phyloP scores from a whole-genome alignment of 2,113 vertebrate species.

The Crotalus horridus region DNA sequence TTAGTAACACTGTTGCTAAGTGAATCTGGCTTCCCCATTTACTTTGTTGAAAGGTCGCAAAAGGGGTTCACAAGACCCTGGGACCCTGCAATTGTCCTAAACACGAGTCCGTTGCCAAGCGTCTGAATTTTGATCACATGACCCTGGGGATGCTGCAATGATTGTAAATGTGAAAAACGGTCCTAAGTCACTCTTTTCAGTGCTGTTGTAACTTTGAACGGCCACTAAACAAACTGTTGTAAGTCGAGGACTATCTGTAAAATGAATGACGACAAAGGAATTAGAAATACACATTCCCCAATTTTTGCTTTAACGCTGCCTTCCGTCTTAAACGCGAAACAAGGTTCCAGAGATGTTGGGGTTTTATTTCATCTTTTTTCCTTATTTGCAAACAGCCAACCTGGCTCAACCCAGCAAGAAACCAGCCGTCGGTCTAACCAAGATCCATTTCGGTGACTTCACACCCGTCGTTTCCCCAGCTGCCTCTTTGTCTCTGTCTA shows the following conservation, averaged over 20 bases:
- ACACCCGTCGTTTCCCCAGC: conserved; percentile 53
- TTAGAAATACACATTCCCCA: background rate
- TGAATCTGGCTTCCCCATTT: background rate
- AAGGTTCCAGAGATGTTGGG: background rate
- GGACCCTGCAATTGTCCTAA: background rate
- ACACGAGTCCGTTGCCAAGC: background rate
- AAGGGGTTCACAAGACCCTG: background rate
- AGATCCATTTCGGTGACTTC: conserved; percentile 53
- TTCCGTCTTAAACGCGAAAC: background rate
- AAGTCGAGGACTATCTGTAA: background rate
- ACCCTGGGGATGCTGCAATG: background rate
- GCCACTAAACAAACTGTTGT: background rate
- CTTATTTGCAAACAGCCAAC: background rate
- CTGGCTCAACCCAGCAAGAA: conserved; percentile 23
- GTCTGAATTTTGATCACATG: background rate
- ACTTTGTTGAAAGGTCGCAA: background rate
- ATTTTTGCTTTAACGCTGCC: background rate
- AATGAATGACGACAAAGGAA: background rate
- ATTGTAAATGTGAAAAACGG: background rate
- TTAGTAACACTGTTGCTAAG: background rate
- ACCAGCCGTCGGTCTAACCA: conserved; percentile 49
- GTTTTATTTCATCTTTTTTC: background rate
- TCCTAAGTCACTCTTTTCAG: background rate
- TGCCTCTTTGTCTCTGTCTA: conserved; percentile 56
- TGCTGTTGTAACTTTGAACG: background rate